Base-by-base conservation (phyloP, 1,140 invertebrate species). In the Streblospio benedicti region DNA sequence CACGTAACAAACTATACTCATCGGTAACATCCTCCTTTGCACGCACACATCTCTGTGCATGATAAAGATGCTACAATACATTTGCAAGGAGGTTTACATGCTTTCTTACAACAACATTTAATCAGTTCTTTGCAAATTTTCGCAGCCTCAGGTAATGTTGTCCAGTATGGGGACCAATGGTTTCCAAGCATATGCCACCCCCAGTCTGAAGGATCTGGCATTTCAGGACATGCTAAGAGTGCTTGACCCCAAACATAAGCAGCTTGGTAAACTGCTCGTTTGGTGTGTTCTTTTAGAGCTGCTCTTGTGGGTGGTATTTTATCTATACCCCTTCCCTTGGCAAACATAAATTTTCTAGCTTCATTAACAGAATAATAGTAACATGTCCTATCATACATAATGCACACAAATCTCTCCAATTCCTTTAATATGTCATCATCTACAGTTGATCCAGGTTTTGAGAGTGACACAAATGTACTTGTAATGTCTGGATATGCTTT, bases 401-500 rank as follows among this genome's bases (percentile, higher is more conserved):
- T 27, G n/a, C 58, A 18, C 27, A 60, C 27, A 33, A 61, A 61
- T n/a, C 60, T 30, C 43, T 61, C 60, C 33, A 61, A 25, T 12
- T n/a, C 16, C 25, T 5, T 32, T 12, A 60, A 30, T 16, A 28
- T 35, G 25, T 57, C 44, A 47, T 47, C 18, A 6, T 4, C 5
- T 9, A 47, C 5, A 47, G 9, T 9, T 4, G 4, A n/a, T 9
- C 27, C 44, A 47, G 5, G 9, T 20, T 18, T 51, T 12, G 49
- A 32, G 18, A 63, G 55, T 27, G 18, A 16, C 9, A 59, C 32
- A 28, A 66, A 59, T n/a, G 53, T 60, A 44, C 9, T 28, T 25
- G 59, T 65, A 25, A 62, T 62, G 25, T 67, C 61, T 33, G 52
- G 49, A 67, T 31, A 67, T 16, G 47, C 50, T 44, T 64, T 63